Evolutionary conservation across 2,113 vertebrate genomes (phyloP), one percentile per base, ranked within the genome.

Genomic region (Donacobius atricapilla): DNA sequence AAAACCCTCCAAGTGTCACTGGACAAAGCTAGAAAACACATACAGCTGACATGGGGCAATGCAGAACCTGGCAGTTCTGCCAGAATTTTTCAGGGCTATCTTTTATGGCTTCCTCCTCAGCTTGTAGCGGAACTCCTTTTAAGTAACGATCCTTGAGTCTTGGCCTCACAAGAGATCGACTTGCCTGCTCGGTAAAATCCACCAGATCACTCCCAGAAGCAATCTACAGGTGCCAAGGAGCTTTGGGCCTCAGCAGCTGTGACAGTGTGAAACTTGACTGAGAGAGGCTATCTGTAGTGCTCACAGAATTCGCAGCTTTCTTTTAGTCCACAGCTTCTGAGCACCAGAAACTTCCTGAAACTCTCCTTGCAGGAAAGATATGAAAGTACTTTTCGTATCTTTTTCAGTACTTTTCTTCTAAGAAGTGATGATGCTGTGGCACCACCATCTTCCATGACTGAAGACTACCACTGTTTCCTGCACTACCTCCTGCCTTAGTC

Each of bases 301-400:
- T 71, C 51, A 22, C n/a, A 19, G 8, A 83, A 50, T 0, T 30
- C 1, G 0, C 60, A 87, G 57, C 37, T 79, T 47, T 16, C 4
- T 58, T 50, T 54, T 54, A 14, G 6, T 47, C 58, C 79, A 11
- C 28, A 77, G 58, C 25, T 79, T 86, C 54, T 39, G 22, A 70
- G 68, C 50, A 77, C 20, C 35, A 42, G 11, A 22, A 83, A 11
- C 44, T 53, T 53, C 30, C 64, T 15, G 18, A 68, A 19, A 45
- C 15, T 44, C 21, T 77, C 37, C 48, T 76, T 61, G 54, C 30
- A 69, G 23, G 19, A 19, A 31, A 57, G 25, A 15, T 12, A 63
- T 3, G 23, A 15, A 70, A 77, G 42, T 0, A 4, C 35, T 83
- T n/a, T n/a, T n/a, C n/a, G n/a, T n/a, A n/a, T n/a, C n/a, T n/a